phyloP scores from a whole-genome alignment of 1,140 invertebrate species.

The Calycopis cecrops region DNA sequence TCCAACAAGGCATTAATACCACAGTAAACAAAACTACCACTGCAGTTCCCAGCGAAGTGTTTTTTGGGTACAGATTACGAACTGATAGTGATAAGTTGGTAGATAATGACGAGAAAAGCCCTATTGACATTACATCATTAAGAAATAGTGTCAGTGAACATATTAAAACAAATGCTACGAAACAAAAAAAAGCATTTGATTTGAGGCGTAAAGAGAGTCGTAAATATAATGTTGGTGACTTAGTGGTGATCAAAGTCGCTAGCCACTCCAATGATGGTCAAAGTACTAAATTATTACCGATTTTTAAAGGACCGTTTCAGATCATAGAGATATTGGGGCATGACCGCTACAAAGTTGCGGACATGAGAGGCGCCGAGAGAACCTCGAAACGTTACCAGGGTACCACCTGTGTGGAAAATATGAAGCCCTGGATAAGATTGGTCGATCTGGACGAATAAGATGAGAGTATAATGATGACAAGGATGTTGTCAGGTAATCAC shows the following conservation, averaged over 20 bases:
- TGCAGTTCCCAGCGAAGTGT: slow-evolving; percentile 14
- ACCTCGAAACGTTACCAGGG: background rate
- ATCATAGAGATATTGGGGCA: slow-evolving; percentile 5
- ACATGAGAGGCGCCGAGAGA: background rate
- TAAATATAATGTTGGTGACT: slow-evolving; percentile 10
- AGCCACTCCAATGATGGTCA: slow-evolving; percentile 7
- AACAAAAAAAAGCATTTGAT: slow-evolving; percentile 5
- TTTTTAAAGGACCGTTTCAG: slow-evolving; percentile 16
- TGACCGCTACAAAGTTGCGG: slow-evolving; percentile 8
- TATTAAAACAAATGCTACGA: background rate
- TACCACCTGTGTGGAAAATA: background rate
- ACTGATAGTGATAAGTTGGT: slow-evolving; percentile 8
- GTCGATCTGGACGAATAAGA: background rate
- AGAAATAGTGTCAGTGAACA: background rate
- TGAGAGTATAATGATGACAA: background rate
- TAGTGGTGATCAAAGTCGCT: slow-evolving; percentile 12
- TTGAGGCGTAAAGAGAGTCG: slow-evolving; percentile 10
- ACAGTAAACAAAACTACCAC: slow-evolving; percentile 18
- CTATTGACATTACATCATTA: background rate
- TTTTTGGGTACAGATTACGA: slow-evolving; percentile 16
- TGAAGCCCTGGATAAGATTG: background rate
- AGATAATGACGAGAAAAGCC: background rate
- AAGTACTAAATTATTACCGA: slow-evolving; percentile 12
- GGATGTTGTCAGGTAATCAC: background rate
- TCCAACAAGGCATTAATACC: slow-evolving; percentile 19